Percentiles rank a stretch among this genome's conserved stretches.
Evolutionary conservation across 2,113 vertebrate genomes (phyloP).

Genomic region (Hylia prasina): DNA sequence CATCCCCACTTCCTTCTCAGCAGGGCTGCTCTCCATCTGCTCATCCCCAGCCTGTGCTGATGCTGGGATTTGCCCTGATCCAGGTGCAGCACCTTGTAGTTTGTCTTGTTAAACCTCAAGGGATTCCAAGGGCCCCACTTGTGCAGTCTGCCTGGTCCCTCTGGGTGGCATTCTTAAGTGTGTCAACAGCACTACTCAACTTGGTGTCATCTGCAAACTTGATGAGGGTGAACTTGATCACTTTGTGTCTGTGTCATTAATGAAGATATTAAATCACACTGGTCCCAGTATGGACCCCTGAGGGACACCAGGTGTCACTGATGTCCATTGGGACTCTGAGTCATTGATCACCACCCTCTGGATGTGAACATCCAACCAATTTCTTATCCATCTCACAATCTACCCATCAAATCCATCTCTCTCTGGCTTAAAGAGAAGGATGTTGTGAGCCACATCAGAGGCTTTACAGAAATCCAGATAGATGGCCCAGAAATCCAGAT

Average conservation of each 20-base stretch:
- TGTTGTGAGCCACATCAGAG: background rate
- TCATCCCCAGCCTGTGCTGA: background rate
- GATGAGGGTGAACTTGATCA: background rate
- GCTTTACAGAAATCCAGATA: background rate
- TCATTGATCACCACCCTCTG: background rate
- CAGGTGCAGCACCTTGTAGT: background rate
- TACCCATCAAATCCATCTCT: background rate
- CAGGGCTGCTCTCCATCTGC: background rate
- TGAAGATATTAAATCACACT: background rate
- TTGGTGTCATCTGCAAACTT: background rate
- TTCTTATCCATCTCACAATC: background rate
- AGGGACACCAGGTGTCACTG: background rate
- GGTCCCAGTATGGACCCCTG: background rate
- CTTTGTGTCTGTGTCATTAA: background rate
- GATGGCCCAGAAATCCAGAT: background rate
- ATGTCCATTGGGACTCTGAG: background rate
- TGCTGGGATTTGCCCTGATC: rapidly evolving
- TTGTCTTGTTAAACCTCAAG: background rate
- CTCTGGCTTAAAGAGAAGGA: background rate
- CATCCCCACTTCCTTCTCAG: rapidly evolving
- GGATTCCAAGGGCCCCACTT: background rate
- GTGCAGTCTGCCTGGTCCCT: background rate
- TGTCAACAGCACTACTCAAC: background rate
- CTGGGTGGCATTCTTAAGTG: background rate
- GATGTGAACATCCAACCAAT: background rate